These are phyloP conservation scores for Crotalus tigris DNA, from an alignment of 2,113 vertebrate genomes.

Conservation along the genomic window DNA sequence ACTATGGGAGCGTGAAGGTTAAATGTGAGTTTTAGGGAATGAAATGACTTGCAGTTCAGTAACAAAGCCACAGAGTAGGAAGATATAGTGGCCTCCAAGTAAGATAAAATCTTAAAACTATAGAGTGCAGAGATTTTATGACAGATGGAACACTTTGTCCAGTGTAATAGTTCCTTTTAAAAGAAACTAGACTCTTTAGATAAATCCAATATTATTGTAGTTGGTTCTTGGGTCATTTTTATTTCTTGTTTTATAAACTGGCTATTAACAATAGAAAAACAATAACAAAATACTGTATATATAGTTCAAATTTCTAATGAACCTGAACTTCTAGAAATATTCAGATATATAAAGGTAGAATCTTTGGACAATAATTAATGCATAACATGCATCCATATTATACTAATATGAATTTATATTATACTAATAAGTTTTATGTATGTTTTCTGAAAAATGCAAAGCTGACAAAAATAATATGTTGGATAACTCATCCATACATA, in stretches of 20 bases:
- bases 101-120: neutral
- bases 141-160: neutral
- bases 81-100: conserved; percentile 18
- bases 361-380: neutral
- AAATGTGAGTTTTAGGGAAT: neutral
- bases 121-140: neutral
- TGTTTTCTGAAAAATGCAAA: neutral
- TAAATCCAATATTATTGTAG: neutral
- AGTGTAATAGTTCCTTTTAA: neutral
- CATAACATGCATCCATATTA: neutral
- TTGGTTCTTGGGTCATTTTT: neutral
- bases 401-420: neutral
- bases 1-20: neutral
- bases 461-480: neutral
- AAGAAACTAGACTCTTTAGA: neutral
- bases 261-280: neutral
- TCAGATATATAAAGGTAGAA: neutral
- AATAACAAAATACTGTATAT: neutral
- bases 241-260: neutral
- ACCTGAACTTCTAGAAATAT: neutral
- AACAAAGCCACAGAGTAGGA: neutral
- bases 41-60: neutral
- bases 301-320: neutral
- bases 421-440: neutral
- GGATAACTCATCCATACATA: neutral